These are phyloP conservation scores for Phengaris arion DNA, from an alignment of 2,888 invertebrate genomes.

Conservation along the genomic window DNA sequence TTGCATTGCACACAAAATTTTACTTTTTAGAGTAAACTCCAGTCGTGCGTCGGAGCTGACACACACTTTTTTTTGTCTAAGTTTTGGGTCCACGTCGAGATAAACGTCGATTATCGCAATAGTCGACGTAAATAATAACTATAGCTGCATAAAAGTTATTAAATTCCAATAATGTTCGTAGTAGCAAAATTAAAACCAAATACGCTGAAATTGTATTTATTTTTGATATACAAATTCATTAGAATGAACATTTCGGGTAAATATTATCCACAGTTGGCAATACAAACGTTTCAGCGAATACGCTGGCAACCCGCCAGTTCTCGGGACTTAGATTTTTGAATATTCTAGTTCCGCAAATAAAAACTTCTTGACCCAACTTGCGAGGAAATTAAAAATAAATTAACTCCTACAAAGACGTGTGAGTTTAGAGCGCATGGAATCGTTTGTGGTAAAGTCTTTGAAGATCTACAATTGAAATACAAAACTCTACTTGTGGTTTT, in stretches of 20 bases:
- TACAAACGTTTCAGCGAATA: constrained; percentile 57
- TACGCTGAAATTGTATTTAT: constrained; percentile 1
- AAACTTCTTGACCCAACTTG: constrained; percentile 18
- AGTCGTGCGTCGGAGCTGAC: too few relatives aligned
- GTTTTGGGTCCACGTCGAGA: too few relatives aligned
- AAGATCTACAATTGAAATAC: neutral
- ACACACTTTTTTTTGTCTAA: too few relatives aligned
- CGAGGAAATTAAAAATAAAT: constrained; percentile 23
- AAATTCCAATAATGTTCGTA: neutral
- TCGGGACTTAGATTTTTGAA: constrained; percentile 36
- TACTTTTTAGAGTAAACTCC: too few relatives aligned
- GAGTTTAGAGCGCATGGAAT: neutral
- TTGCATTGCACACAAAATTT: too few relatives aligned
- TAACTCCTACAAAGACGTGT: neutral
- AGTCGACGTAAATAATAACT: too few relatives aligned
- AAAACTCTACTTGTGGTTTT: neutral
- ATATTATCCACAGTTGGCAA: constrained; percentile 50
- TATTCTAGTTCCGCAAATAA: constrained; percentile 27
- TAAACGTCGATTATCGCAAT: too few relatives aligned
- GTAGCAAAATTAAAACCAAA: constrained; percentile 4
- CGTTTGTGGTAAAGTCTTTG: neutral
- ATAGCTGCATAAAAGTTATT: neutral
- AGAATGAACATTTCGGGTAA: constrained; percentile 35
- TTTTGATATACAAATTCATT: constrained; percentile 32
- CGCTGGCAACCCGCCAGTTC: constrained; percentile 52